Evolutionary conservation across 1,140 invertebrate genomes (phyloP).

Genomic region (Antheraea mylitta): DNA sequence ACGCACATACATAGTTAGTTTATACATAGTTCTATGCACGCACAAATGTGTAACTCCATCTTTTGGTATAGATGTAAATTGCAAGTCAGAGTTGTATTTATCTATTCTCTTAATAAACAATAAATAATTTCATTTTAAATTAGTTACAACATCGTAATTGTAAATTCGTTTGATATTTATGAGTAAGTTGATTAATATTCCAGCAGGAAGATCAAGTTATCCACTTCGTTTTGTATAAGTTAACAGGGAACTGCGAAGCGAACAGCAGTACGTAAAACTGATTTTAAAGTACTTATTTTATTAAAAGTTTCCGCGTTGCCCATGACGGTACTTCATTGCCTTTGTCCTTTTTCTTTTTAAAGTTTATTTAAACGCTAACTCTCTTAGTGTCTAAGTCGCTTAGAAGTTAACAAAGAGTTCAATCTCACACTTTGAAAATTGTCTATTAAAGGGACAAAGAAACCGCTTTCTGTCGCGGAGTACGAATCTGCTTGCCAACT

Average conservation of each 20-base stretch:
- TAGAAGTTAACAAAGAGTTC: conserved; percentile 33
- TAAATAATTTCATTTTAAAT: too few species aligned
- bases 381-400: conserved; percentile 31
- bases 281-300: conserved; percentile 27
- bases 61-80: too few species aligned
- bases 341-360: conserved; percentile 29
- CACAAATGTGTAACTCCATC: too few species aligned
- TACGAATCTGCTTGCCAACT: not conserved
- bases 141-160: too few species aligned
- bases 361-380: conserved; percentile 34
- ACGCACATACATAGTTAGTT: too few species aligned
- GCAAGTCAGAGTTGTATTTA: too few species aligned
- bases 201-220: not conserved
- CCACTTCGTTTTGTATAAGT: conserved; percentile 2
- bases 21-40: too few species aligned
- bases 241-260: conserved; percentile 15
- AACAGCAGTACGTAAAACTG: conserved; percentile 22
- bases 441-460: conserved; percentile 27
- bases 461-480: conserved; percentile 12
- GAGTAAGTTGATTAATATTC: not conserved
- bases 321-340: conserved; percentile 28
- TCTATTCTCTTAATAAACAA: too few species aligned
- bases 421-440: conserved; percentile 29
- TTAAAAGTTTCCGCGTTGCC: conserved; percentile 35
- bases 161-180: not conserved